Evolutionary conservation across 2,113 vertebrate genomes (phyloP), one percentile per base, ranked within the genome.

Genomic region (Prunella himalayana): DNA sequence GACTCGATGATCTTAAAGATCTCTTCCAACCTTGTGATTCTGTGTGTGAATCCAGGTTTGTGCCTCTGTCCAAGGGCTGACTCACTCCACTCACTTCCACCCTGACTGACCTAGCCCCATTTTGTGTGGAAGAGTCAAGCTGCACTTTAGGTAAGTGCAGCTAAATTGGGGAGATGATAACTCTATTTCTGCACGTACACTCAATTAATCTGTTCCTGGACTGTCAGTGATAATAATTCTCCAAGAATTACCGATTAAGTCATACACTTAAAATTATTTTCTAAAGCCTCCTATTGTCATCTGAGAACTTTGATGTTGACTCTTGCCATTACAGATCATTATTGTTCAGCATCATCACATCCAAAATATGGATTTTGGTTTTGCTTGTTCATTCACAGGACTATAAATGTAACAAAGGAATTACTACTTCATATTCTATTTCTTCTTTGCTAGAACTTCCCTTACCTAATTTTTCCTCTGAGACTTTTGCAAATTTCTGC

Each of bases 181-280:
- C 31, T 95, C 82, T 80, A 54, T 86, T 90, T 88, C 75, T 80
- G 87, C 56, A 70, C 1, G 0, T 77, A 59, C 75, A 81, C 37
- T 94, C 87, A 80, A 90, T 88, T 92, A 92, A 94, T 93, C 84
- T 90, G 72, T 63, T 93, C 72, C 86, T 83, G 76, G 56, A 73
- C 80, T 86, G 75, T n/a, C 85, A 92, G 47, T 0, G 25, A 85
- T 73, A 92, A 96, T 80, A 97, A 97, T 93, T 95, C 71, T 93
- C 82, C 27, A 87, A 79, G 93, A 92, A 91, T 85, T 90, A 77
- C 79, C 0, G 2, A 92, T 95, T 91, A 94, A 96, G 93, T 94
- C 82, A 94, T 90, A 83, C 87, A 66, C 56, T 95, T 92, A 88
- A 86, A 88, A 88, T 71, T 94, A 76, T 95, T 95, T 94, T 66